Base-by-base conservation (phyloP, 2,797 vertebrate genomes). In the Sylvia borin region DNA sequence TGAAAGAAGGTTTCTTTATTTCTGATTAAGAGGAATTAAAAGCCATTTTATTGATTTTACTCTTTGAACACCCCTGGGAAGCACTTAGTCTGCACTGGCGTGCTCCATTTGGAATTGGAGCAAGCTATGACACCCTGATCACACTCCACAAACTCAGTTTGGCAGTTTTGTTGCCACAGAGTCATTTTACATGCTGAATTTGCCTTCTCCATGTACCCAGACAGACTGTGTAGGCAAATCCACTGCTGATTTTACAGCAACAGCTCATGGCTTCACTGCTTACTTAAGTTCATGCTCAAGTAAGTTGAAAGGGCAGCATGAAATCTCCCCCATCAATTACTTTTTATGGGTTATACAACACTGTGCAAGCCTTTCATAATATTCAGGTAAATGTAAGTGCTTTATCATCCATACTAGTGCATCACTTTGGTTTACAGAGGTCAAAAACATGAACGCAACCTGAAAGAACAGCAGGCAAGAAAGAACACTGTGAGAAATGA, bases 291-390 rank as follows among this genome's bases (percentile, higher is more conserved):
- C 87, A 85, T 81, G 91, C 70, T 91, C 57, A 90, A 88, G 79
- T 57, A 91, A 90, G 94, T 85, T 86, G 76, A 91, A 96, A 92
- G 70, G 70, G 64, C 76, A 81, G 74, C 47, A 43, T 47, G 79
- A 76, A 95, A 76, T 73, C 70, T 91, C 60, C 19, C 3, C 64
- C 70, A 87, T 42, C 77, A 91, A 90, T 90, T 94, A 84, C 53
- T 86, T 93, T 94, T 92, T 90, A 94, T 76, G 57, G 60, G 80
- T 78, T 88, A 78, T 60, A 90, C 77, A 86, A 87, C 64, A 70
- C 9, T 76, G 58, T 84, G 71, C 36, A 93, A 95, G 66, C 84
- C 43, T 84, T 88, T 14, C 12, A 73, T 78, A 86, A 86, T 85
- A 93, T 86, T 90, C 80, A 95, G 75, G 31, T 65, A 88, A 66